Evolutionary conservation across 2,888 invertebrate genomes (phyloP).

Genomic region (Phalera bucephala): DNA sequence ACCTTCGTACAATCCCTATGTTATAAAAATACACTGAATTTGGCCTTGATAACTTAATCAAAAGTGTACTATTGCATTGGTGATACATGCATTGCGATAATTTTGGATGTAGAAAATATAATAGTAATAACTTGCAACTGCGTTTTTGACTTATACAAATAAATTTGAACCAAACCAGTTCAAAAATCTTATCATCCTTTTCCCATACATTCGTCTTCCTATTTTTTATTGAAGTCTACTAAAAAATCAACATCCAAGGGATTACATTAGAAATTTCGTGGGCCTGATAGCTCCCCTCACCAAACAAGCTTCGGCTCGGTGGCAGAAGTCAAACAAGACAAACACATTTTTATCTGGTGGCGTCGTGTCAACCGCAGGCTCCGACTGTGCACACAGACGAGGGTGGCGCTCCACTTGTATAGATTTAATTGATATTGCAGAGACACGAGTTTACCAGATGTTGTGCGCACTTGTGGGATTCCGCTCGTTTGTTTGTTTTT

Average conservation of each 20-base stretch:
- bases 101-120: too few relatives aligned
- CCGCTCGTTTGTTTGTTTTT: constrained; percentile 11
- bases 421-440: constrained; percentile 69
- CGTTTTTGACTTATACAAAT: too few relatives aligned
- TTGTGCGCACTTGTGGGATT: constrained; percentile 37
- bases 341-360: constrained; percentile 75
- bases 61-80: too few relatives aligned
- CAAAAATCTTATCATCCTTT: too few relatives aligned
- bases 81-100: too few relatives aligned
- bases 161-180: too few relatives aligned
- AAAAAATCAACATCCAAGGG: constrained; percentile 12
- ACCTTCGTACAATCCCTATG: too few relatives aligned
- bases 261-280: constrained; percentile 35
- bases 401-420: constrained; percentile 60
- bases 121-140: too few relatives aligned
- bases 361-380: constrained; percentile 55
- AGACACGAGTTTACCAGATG: constrained; percentile 43
- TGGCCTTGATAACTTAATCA: too few relatives aligned
- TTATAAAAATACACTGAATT: too few relatives aligned
- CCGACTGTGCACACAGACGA: constrained; percentile 64
- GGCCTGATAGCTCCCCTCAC: constrained; percentile 37
- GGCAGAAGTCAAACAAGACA: constrained; percentile 65
- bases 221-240: too few relatives aligned
- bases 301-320: constrained; percentile 53
- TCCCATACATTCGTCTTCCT: too few relatives aligned